Percentiles rank a stretch among this genome's conserved stretches.
These are phyloP conservation scores for Melanotaenia parkinsoni DNA, from an alignment of 2,797 vertebrate species.

Conservation along the genomic window DNA sequence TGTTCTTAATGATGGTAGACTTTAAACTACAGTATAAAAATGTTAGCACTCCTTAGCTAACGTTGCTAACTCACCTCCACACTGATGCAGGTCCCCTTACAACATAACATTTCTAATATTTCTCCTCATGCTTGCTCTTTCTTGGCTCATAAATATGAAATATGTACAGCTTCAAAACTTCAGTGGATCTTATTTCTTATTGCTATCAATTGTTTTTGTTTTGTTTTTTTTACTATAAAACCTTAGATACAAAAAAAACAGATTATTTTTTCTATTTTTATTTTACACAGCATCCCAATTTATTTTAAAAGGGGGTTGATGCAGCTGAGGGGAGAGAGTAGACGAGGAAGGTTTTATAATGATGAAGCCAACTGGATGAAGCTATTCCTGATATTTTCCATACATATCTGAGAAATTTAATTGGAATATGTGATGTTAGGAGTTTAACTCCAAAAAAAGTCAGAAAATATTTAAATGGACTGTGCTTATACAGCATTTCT, in stretches of 20 bases:
- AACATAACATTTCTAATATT: no score
- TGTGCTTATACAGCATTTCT: conserved; percentile 5
- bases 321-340: background rate
- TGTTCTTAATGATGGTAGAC: no score
- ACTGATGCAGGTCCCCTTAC: background rate
- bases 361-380: conserved; percentile 4
- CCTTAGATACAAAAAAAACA: no score
- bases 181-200: no score
- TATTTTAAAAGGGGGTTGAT: background rate
- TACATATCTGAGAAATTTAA: conserved; percentile 16
- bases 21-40: no score
- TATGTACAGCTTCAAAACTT: no score
- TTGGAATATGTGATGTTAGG: conserved; percentile 17
- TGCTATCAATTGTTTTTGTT: no score
- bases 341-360: conserved; percentile 9
- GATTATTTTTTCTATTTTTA: background rate
- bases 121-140: no score
- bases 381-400: conserved; percentile 24
- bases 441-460: conserved; percentile 48
- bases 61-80: background rate
- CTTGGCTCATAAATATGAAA: no score
- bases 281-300: background rate
- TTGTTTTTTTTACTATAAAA: no score
- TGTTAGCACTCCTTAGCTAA: background rate
- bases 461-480: conserved; percentile 5